Evolutionary conservation across 2,888 invertebrate genomes (phyloP), one percentile per base, ranked within the genome.

Genomic region (Vesta saturnalis): DNA sequence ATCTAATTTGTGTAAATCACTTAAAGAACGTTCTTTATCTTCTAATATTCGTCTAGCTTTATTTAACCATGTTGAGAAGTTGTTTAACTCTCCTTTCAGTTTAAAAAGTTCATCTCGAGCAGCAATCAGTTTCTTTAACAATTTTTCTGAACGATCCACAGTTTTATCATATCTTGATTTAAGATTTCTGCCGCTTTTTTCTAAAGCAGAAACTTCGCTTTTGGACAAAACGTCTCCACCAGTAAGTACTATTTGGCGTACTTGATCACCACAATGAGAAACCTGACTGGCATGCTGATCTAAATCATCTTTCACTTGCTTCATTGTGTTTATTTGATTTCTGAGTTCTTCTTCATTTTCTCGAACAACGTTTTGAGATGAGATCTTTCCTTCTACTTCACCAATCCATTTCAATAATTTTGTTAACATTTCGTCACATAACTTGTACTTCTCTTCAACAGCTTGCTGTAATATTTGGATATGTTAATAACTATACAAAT

Each of bases 201-300:
- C 96, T 73, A 97, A 85, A 19, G 92, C 92, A 30, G 93, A 90
- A 35, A 96, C 92, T 87, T 97, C 96, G 76, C 96, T 96, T 72
- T 94, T 92, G 2, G 96, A 95, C 4, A 97, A 86, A n/a, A 95
- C 93, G 77, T 97, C 96, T 30, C 94, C 92, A 0, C 95, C 96
- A 16, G 95, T 95, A 1, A 95, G 88, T 2, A 96, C 94, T 55
- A 97, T 89, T 80, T 96, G 95, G 64, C 95, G 91, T 8, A 95
- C 93, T 86, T 96, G 95, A 80, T 96, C 96, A 60, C 95, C 87
- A 77, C 95, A 95, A 30, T 94, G 91, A 18, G 93, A 90, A 12
- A 96, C 93, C 63, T 93, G 92, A 47, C 94, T 90, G 74, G 91
- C 90, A 83, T 96, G 94, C 66, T 92, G 90, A 78, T 96, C 95